Base-by-base conservation (phyloP, 2,797 vertebrate genomes). In the Allobates femoralis region DNA sequence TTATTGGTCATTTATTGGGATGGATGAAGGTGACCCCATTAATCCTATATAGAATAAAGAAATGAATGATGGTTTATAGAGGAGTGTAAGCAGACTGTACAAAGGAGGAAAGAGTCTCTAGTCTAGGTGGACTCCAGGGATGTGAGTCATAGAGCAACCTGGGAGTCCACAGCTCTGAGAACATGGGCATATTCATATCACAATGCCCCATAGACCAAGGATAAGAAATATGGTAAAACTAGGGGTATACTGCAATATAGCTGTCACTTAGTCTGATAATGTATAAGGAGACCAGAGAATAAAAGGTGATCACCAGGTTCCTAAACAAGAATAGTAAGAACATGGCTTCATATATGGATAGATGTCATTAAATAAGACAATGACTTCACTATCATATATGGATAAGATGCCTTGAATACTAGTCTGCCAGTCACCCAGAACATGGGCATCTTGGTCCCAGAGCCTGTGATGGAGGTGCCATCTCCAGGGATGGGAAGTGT, bases 101-200 rank as follows among this genome's bases (percentile, higher is more conserved):
- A 32, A 21, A 76, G 51, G 75, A 60, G 55, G 32, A 58, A 78
- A 34, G 3, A 28, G 30, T n/a, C n/a, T n/a, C n/a, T n/a, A 77
- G 53, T 78, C 76, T 60, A n/a, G 75, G 75, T 55, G 18, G 75
- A 56, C 50, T 56, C 75, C 14, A 21, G 75, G 76, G 77, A 79
- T 79, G 77, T 79, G 77, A 79, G 55, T 79, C 56, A 62, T 79
- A 60, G 55, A 56, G 67, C 19, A 0, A 41, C 66, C 66, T 69
- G 66, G 19, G 28, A 66, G 28, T 32, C 64, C 28, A n/a, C 23
- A 79, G 32, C 32, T 3, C 21, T 16, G n/a, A 12, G 21, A 32
- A 21, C 12, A 58, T 0, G 28, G n/a, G 16, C 16, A 16, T 19
- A 21, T 26, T 19, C 23, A 77, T 11, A 53, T 21, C 10, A 21